A percentile compares a stretch with the other conserved stretches of the same genome.
phyloP scores from a whole-genome alignment of 2,113 vertebrate species.

The Syrmaticus mikado region DNA sequence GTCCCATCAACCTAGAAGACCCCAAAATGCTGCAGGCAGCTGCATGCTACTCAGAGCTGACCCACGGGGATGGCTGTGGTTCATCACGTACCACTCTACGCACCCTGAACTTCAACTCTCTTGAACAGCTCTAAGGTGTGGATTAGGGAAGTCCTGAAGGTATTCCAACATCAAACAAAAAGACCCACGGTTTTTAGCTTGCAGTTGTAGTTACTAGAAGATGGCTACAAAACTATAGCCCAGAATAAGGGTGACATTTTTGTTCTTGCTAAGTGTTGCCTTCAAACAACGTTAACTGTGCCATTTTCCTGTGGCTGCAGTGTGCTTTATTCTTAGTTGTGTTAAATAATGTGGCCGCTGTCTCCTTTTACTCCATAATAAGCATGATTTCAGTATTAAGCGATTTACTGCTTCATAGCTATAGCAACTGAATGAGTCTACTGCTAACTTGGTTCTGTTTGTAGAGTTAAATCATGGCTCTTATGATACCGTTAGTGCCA shows the following conservation, averaged over 20 bases:
- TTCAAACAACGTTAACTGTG: background rate
- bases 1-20: background rate
- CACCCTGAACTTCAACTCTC: background rate
- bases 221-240: background rate
- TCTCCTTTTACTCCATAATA: background rate
- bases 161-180: slow-evolving; percentile 17
- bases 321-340: background rate
- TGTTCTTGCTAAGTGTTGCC: background rate
- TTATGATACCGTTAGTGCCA: background rate
- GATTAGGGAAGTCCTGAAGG: background rate
- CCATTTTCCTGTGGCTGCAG: background rate
- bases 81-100: background rate
- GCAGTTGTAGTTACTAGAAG: background rate
- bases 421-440: background rate
- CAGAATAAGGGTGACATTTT: background rate
- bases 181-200: background rate
- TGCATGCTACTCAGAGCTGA: rapidly evolving
- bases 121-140: background rate
- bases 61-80: background rate
- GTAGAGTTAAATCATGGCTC: background rate
- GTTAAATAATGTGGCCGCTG: background rate
- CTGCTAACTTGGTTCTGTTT: background rate
- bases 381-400: background rate
- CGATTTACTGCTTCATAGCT: background rate
- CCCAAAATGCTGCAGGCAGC: background rate